Percentiles rank a stretch among this genome's conserved stretches.
These are phyloP conservation scores for Tenrec ecaudatus DNA, from an alignment of 2,113 vertebrate species.

Conservation along the genomic window DNA sequence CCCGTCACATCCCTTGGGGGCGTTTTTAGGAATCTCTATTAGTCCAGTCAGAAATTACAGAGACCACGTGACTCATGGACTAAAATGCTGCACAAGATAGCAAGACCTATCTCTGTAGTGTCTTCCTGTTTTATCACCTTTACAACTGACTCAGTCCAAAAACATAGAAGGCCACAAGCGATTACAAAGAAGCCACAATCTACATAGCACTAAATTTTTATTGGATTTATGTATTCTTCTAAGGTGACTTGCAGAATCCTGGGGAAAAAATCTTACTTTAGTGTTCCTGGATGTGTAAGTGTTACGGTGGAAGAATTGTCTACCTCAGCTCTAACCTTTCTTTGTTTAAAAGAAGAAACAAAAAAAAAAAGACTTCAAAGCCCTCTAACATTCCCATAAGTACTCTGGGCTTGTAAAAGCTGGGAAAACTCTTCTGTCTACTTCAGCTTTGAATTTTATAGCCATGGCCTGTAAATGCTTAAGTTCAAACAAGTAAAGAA, in stretches of 20 bases:
- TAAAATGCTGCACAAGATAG: neutral
- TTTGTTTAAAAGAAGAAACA: conserved; percentile 11
- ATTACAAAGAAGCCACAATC: conserved; percentile 31
- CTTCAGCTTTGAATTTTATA: conserved; percentile 70
- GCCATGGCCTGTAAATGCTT: conserved; percentile 62
- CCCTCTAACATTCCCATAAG: neutral
- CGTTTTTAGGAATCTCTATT: conserved; percentile 35
- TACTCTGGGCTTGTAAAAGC: conserved; percentile 53
- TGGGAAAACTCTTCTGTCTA: conserved; percentile 19
- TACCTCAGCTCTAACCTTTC: neutral
- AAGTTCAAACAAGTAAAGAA: conserved; percentile 75
- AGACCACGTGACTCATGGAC: neutral
- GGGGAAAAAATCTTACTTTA: conserved; percentile 6
- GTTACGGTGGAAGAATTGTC: neutral
- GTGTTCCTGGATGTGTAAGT: conserved; percentile 12
- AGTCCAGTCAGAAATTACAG: conserved; percentile 46
- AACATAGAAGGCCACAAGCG: conserved; percentile 37
- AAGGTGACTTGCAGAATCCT: conserved; percentile 40
- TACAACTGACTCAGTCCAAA: neutral
- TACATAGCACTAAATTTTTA: conserved; percentile 11
- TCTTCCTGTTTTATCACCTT: conserved; percentile 1
- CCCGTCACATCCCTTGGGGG: neutral
- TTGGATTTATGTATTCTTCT: conserved; percentile 45
- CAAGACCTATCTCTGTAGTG: neutral
- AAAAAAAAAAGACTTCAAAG: conserved; percentile 35